Evolutionary conservation across 1,140 invertebrate genomes (phyloP).

Genomic region (Scylla paramamosain): DNA sequence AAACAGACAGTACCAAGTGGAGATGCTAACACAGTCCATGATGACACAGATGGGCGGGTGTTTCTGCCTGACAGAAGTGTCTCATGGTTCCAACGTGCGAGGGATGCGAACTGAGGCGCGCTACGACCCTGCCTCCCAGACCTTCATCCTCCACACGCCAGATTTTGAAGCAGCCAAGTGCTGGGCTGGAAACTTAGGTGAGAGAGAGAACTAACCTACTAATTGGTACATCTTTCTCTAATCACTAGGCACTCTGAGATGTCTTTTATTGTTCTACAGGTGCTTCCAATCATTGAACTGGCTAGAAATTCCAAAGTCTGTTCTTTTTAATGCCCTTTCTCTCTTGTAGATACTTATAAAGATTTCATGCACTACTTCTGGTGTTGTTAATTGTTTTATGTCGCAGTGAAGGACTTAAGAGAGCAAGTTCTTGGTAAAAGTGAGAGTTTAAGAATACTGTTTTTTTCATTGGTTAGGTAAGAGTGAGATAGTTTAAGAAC

Average conservation of each 20-base stretch:
- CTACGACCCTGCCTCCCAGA: conserved; percentile 88
- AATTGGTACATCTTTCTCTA: neutral
- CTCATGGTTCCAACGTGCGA: conserved; percentile 96
- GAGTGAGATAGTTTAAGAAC: too few species aligned
- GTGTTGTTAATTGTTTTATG: too few species aligned
- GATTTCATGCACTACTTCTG: too few species aligned
- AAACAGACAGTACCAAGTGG: too few species aligned
- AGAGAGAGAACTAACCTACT: conserved; percentile 60
- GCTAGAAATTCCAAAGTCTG: neutral
- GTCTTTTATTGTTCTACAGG: neutral
- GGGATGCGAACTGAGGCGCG: conserved; percentile 94
- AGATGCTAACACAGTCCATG: too few species aligned
- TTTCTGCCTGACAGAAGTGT: conserved; percentile 94
- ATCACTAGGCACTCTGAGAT: neutral
- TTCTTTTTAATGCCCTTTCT: neutral
- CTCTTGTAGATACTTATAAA: neutral
- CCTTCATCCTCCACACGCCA: conserved; percentile 94
- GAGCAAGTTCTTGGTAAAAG: too few species aligned
- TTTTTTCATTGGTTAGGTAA: too few species aligned
- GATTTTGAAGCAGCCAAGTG: conserved; percentile 97
- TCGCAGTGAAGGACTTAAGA: too few species aligned
- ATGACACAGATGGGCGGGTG: conserved; percentile 79
- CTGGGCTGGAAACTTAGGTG: conserved; percentile 95
- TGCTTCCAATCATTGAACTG: neutral
- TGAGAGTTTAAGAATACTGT: too few species aligned